Percentiles rank a stretch among this genome's conserved stretches.
Conservation (phyloP, 2,888 invertebrate genomes). For the Electrophaes corylata region DNA sequence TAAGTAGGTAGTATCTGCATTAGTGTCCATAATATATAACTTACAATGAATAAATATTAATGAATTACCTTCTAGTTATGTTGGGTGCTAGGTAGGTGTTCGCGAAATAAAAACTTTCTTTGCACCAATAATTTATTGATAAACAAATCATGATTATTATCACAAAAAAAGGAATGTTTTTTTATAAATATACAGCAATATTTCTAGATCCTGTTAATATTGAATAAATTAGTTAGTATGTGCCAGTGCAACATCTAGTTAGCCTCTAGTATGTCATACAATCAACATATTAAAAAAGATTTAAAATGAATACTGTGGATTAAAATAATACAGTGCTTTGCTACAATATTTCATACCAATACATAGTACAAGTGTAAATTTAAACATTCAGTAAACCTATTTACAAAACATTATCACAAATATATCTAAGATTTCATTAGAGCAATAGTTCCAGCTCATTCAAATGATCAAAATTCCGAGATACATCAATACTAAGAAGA, state of each 20-base stretch:
- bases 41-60: too few relatives aligned
- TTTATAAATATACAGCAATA: slow-evolving; percentile 23
- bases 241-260: neutral
- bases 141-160: slow-evolving; percentile 54
- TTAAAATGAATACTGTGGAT: slow-evolving; percentile 23
- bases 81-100: too few relatives aligned
- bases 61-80: too few relatives aligned
- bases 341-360: slow-evolving; percentile 23
- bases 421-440: slow-evolving; percentile 5
- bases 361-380: slow-evolving; percentile 42
- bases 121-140: slow-evolving; percentile 58
- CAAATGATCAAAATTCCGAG: neutral
- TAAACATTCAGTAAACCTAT: slow-evolving; percentile 45
- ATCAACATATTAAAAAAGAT: slow-evolving; percentile 4
- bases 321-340: slow-evolving; percentile 27
- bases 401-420: slow-evolving; percentile 56
- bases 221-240: slow-evolving; percentile 3
- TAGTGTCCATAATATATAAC: too few relatives aligned
- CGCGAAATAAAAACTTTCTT: slow-evolving; percentile 26
- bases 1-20: too few relatives aligned
- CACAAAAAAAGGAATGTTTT: slow-evolving; percentile 56
- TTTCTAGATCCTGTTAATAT: slow-evolving; percentile 14
- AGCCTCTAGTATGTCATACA: neutral
- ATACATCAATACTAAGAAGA: slow-evolving; percentile 12
- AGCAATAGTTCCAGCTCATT: slow-evolving; percentile 14